Base-by-base conservation (phyloP, 2,797 vertebrate genomes). In the Tenualosa ilisha region DNA sequence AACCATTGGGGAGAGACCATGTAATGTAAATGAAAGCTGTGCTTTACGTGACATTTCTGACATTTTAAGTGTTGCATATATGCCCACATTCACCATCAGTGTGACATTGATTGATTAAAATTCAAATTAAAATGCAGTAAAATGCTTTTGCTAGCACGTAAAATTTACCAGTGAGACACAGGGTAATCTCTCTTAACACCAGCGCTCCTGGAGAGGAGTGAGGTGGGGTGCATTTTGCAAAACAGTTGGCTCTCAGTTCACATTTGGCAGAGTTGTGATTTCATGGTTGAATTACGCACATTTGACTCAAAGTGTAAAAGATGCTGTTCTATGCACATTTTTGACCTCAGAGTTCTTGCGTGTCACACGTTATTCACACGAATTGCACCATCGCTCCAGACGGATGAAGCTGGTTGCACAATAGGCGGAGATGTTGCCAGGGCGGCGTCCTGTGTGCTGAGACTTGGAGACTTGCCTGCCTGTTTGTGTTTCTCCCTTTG, bases 301-400 rank as follows among this genome's bases (percentile, higher is more conserved):
- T 79, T 79, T 37, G 65, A 63, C 59, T 63, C 8, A 17, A 22
- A 79, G 72, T 79, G 72, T 79, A 79, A 79, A 79, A 79, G 37
- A 79, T 46, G 72, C 72, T 79, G 68, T 75, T 15, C 13, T 40
- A 13, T 75, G 68, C 68, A 72, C 65, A 72, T 72, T 72, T 37
- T 20, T 37, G 65, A 72, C 31, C 68, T 20, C 37, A 17, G 17
- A 7, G 31, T 17, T 43, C 31, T 43, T 40, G 68, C 22, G 68
- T 75, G 72, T 79, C 72, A 79, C 40, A 0, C 72, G 37, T 46
- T 46, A 79, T 22, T 79, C 72, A n/a, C 72, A 46, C 20, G 2
- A 31, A 79, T 79, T 79, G 72, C 37, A 20, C 72, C 72, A 79
- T 79, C 72, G 43, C 9, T 49, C 20, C 72, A 79, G 72, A 79